Evolutionary conservation across 2,797 vertebrate species (phyloP).

Genomic region (Miichthys miiuy): DNA sequence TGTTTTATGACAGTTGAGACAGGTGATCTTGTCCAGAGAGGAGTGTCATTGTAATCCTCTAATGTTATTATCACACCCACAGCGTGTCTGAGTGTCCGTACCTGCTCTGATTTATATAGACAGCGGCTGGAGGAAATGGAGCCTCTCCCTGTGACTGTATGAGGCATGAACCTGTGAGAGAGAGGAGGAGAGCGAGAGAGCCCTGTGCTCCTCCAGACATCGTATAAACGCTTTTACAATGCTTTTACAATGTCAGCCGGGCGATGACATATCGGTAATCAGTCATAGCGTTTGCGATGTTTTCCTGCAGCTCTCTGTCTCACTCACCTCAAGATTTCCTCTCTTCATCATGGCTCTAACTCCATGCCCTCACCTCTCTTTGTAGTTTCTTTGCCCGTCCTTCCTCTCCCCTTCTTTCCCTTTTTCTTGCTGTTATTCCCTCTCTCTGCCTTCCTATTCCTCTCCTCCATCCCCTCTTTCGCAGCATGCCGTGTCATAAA

Average conservation of each 20-base stretch:
- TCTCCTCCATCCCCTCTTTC: conserved; percentile 67
- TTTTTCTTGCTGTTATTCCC: conserved; percentile 38
- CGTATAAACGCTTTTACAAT: conserved; percentile 82
- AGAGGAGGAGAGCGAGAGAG: conserved; percentile 24
- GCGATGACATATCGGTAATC: conserved; percentile 77
- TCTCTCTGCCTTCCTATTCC: conserved; percentile 49
- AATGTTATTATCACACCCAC: conserved; percentile 82
- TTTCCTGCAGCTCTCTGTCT: conserved; percentile 64
- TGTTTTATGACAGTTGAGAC: conserved; percentile 77
- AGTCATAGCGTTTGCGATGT: conserved; percentile 73
- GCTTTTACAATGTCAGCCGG: conserved; percentile 78
- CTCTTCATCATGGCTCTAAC: conserved; percentile 33
- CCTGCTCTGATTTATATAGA: conserved; percentile 81
- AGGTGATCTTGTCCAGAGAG: conserved; percentile 79
- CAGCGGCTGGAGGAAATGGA: conserved; percentile 59
- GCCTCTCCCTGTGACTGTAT: conserved; percentile 54
- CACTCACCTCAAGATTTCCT: conserved; percentile 51
- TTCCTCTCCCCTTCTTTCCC: conserved; percentile 37
- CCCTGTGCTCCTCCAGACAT: conserved; percentile 66
- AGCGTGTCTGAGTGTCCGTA: conserved; percentile 72
- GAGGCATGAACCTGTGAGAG: conserved; percentile 53
- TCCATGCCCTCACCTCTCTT: conserved; percentile 39
- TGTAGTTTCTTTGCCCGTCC: conserved; percentile 37
- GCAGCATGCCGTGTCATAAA: conserved; percentile 76
- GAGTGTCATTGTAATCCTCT: conserved; percentile 81